Base-by-base conservation (phyloP, 1,140 invertebrate genomes). In the Danaus plexippus region DNA sequence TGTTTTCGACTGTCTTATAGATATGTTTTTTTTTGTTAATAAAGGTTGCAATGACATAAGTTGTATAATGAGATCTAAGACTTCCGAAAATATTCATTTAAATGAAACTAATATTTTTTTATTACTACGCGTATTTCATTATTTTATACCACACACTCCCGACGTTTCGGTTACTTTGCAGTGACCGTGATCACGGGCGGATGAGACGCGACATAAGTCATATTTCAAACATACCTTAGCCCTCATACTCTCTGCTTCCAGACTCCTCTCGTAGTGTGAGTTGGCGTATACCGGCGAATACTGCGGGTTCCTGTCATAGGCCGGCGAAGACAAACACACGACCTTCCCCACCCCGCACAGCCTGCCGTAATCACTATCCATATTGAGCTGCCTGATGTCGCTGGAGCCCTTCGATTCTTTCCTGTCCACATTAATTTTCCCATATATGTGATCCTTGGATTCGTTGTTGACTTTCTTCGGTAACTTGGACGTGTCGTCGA, bases 401-500 rank as follows among this genome's bases (percentile, higher is more conserved):
- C 57, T 57, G 58, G 51, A 54, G 22, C 57, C 61, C 9, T 44
- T 52, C 9, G 32, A 32, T n/a, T 53, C 59, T 0, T 53, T 61
- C 2, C 65, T 57, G n/a, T 80, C 71, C 4, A 64, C 51, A 15
- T 82, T 80, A 12, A 85, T 85, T 62, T 73, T 80, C 0, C 81
- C 81, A 44, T 83, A 85, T 15, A 80, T 73, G 56, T 82, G 72
- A 18, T 71, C 63, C 32, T 66, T 62, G 1, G 64, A 63, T 65
- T 80, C 73, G 11, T 82, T 85, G 45, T 76, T 80, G 0, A 80
- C 67, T 54, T 85, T 85, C 56, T 87, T 87, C 22, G 78, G 71
- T 10, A 79, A 57, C 50, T 76, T 80, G 13, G 64, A 60, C 11
- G 68, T 69, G n/a, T 80, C 80, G 44, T 86, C 83, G 40, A 87